Percentiles rank a stretch among this genome's conserved stretches.
phyloP scores from a whole-genome alignment of 2,113 vertebrate genomes.

The Petaurus breviceps region DNA sequence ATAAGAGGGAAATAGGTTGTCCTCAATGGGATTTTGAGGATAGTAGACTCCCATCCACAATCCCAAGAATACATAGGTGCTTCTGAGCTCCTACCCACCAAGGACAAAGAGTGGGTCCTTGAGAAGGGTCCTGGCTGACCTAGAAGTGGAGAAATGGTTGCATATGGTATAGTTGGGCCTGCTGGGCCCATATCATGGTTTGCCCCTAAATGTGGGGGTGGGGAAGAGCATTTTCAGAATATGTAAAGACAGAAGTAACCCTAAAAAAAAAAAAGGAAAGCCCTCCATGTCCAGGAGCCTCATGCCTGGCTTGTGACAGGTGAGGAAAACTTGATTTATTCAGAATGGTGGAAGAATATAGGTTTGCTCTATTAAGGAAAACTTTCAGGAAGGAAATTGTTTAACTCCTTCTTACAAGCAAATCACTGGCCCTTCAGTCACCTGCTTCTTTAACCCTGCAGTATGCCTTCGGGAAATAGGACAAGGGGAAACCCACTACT shows the following conservation, averaged over 20 bases:
- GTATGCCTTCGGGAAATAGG: no score
- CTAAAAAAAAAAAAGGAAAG: neutral
- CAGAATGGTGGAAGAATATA: neutral
- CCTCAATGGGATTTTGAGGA: neutral
- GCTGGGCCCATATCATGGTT: no score
- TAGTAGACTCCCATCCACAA: neutral
- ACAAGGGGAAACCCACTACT: conserved; percentile 8
- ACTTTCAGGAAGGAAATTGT: no score
- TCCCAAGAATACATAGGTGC: neutral
- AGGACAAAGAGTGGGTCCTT: no score
- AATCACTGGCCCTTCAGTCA: neutral
- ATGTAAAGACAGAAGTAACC: conserved; percentile 66
- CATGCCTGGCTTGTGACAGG: neutral
- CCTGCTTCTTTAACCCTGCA: neutral
- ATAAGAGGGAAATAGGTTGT: neutral
- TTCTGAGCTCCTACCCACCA: neutral
- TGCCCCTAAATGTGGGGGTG: no score
- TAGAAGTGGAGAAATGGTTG: no score
- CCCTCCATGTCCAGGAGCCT: neutral
- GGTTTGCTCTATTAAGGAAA: neutral
- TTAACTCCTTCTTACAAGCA: neutral
- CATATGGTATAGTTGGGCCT: no score
- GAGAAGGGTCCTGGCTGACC: no score
- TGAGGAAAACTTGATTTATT: neutral
- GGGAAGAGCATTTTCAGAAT: conserved; percentile 34